Evolutionary conservation across 2,888 invertebrate species (phyloP).

Genomic region (Craniophora ligustri): DNA sequence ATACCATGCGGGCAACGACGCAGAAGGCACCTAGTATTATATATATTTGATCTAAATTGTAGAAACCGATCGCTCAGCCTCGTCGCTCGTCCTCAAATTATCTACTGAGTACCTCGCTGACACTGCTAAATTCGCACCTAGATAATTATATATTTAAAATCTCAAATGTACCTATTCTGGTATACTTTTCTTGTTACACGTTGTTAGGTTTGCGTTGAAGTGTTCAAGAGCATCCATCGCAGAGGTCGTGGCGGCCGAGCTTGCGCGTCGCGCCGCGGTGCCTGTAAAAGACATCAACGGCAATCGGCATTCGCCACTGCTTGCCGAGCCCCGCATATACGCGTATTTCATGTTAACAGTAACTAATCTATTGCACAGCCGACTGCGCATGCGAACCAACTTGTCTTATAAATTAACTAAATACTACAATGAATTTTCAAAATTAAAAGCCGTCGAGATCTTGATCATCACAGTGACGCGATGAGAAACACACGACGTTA

Average conservation of each 20-base stretch:
- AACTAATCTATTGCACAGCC: slow-evolving; percentile 10
- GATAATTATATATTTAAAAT: no score
- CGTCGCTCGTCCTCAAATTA: no score
- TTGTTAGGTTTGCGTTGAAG: no score
- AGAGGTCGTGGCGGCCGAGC: background rate
- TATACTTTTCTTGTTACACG: no score
- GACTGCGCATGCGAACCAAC: slow-evolving; percentile 11
- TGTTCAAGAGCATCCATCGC: background rate
- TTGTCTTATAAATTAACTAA: slow-evolving; percentile 16
- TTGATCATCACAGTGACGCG: slow-evolving; percentile 32
- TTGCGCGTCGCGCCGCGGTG: background rate
- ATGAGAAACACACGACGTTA: slow-evolving; percentile 35
- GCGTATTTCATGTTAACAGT: background rate
- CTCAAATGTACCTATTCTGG: no score
- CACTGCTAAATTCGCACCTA: no score
- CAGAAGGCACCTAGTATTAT: no score
- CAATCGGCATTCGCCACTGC: slow-evolving; percentile 1
- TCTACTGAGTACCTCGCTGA: no score
- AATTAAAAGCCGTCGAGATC: slow-evolving; percentile 12
- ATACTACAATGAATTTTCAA: slow-evolving; percentile 37
- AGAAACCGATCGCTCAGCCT: no score
- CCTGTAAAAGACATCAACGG: slow-evolving; percentile 65
- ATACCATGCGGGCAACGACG: no score
- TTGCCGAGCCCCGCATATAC: slow-evolving; percentile 2
- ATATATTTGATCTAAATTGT: no score